A percentile compares a stretch with the other conserved stretches of the same genome.
These are phyloP conservation scores for Carabus problematicus DNA, from an alignment of 2,888 invertebrate genomes.

Conservation along the genomic window DNA sequence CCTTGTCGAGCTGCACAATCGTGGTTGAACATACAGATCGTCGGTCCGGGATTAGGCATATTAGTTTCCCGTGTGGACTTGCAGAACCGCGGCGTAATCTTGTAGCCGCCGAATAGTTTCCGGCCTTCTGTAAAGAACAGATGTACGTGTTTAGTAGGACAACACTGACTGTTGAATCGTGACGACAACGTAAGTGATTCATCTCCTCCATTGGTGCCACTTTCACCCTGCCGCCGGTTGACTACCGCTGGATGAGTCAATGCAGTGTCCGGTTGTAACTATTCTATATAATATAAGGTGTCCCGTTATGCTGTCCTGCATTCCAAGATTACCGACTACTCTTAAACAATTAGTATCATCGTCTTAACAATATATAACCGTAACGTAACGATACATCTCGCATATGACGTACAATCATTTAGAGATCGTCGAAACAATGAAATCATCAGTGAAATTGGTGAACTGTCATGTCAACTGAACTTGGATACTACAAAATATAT, in stretches of 20 bases:
- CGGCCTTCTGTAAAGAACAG: slow-evolving; percentile 60
- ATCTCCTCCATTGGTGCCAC: too few species aligned
- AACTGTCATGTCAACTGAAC: too few species aligned
- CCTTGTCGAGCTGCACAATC: slow-evolving; percentile 83
- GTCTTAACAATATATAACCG: slow-evolving; percentile 38
- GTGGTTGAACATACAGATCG: slow-evolving; percentile 93
- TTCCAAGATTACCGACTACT: slow-evolving; percentile 19
- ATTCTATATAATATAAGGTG: slow-evolving; percentile 34
- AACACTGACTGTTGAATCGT: not conserved
- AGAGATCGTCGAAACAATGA: too few species aligned
- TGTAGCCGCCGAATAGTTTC: slow-evolving; percentile 85
- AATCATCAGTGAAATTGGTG: too few species aligned
- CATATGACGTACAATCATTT: too few species aligned
- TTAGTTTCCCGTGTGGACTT: slow-evolving; percentile 72
- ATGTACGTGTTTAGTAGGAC: slow-evolving; percentile 16
- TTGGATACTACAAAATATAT: too few species aligned
- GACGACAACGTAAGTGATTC: too few species aligned
- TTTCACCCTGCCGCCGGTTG: slow-evolving; percentile 8
- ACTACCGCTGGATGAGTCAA: slow-evolving; percentile 28
- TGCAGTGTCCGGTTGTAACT: not conserved
- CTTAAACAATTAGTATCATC: slow-evolving; percentile 39
- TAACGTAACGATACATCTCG: slow-evolving; percentile 24
- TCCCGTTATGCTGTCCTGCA: slow-evolving; percentile 39
- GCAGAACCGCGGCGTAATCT: slow-evolving; percentile 84
- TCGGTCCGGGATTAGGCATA: slow-evolving; percentile 70